Evolutionary conservation across 35 echinoderm and acorn worm species (phyloP).

Genomic region (Patiria miniata): DNA sequence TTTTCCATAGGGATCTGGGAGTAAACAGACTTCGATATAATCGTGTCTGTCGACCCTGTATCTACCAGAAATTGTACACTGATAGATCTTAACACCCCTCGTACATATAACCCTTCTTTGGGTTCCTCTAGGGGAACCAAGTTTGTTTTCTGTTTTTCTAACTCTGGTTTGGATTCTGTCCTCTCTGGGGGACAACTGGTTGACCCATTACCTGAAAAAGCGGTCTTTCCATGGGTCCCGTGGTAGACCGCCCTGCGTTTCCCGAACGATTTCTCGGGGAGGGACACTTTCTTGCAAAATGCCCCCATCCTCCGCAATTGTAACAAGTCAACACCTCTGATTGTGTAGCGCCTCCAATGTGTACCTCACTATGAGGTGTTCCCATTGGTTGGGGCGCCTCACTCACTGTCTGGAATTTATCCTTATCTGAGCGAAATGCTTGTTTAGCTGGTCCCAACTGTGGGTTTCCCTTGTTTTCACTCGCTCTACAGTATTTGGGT

Average conservation of each 20-base stretch:
- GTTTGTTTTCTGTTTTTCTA: background rate
- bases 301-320: conserved; percentile 18
- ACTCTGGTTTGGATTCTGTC: background rate
- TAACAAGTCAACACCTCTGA: background rate
- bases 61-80: conserved; percentile 24
- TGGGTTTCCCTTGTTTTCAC: background rate
- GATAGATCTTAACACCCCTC: background rate
- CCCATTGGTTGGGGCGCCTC: background rate
- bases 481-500: conserved; percentile 12
- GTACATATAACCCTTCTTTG: conserved; percentile 42
- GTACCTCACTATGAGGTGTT: no score
- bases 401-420: background rate
- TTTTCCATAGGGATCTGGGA: background rate
- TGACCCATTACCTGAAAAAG: background rate
- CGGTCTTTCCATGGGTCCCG: conserved; percentile 35
- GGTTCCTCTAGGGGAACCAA: background rate
- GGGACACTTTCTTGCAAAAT: conserved; percentile 20
- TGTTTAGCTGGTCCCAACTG: background rate
- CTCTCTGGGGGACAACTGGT: background rate
- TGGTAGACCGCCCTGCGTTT: conserved; percentile 36
- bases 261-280: background rate
- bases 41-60: conserved; percentile 30
- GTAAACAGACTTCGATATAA: conserved; percentile 19
- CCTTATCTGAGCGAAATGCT: background rate
- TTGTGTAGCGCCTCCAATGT: background rate